Conservation (phyloP, 1,140 invertebrate species). For the Hypsibius dujardini region DNA sequence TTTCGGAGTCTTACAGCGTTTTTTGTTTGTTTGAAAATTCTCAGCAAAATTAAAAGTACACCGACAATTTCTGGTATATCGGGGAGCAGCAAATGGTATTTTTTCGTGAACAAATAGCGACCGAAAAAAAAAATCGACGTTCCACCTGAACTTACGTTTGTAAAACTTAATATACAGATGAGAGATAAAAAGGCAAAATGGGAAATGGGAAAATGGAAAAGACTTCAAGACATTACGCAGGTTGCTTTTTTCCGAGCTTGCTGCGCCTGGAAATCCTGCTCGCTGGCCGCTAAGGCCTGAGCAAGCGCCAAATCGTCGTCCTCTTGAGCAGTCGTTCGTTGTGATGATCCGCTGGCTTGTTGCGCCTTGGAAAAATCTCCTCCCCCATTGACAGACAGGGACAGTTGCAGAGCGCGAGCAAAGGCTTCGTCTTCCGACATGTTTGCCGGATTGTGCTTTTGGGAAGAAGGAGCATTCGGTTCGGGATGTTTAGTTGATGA, state of each 20-base stretch:
- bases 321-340: conserved; percentile 27
- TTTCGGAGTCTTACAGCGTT: too few relatives aligned
- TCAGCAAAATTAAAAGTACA: too few relatives aligned
- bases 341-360: neutral
- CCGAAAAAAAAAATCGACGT: too few relatives aligned
- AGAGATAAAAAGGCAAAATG: too few relatives aligned
- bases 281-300: conserved; percentile 32
- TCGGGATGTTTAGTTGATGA: neutral
- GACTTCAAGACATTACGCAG: conserved; percentile 11
- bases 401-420: conserved; percentile 57
- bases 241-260: conserved; percentile 9
- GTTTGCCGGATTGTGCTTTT: neutral
- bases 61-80: too few relatives aligned
- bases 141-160: too few relatives aligned
- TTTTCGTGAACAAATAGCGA: too few relatives aligned
- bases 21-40: too few relatives aligned
- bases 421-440: conserved; percentile 59
- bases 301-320: conserved; percentile 33
- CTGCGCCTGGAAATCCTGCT: conserved; percentile 27
- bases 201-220: too few relatives aligned
- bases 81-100: too few relatives aligned
- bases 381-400: conserved; percentile 35
- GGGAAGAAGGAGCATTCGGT: neutral
- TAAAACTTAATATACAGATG: too few relatives aligned
- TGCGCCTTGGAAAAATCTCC: neutral